A percentile compares a stretch with the other conserved stretches of the same genome.
Conservation (phyloP, 92 coral and sea anemone genomes). For the Umimayanthus chanpuru region DNA sequence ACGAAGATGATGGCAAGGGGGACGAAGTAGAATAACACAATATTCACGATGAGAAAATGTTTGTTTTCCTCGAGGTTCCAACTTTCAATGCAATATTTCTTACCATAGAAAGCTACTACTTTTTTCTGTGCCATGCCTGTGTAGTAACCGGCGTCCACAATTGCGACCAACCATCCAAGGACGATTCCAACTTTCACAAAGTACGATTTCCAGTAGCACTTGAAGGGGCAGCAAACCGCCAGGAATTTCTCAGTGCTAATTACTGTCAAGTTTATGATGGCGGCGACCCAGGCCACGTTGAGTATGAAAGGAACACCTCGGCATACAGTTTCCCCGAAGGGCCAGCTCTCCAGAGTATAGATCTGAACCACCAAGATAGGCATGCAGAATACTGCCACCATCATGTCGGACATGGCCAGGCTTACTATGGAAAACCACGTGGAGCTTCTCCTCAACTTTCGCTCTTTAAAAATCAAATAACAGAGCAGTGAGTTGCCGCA, state of each 20-base stretch:
- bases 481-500: constrained; percentile 34
- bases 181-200: constrained; percentile 34
- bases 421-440: constrained; percentile 43
- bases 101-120: not conserved
- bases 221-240: constrained; percentile 37
- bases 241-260: constrained; percentile 32
- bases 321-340: constrained; percentile 22
- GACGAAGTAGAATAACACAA: not conserved
- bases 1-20: constrained; percentile 4
- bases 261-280: constrained; percentile 23
- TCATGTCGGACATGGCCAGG: constrained; percentile 26
- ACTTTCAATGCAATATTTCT: constrained; percentile 22
- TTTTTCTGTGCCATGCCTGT: constrained; percentile 12
- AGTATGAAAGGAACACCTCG: constrained; percentile 24
- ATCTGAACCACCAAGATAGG: constrained; percentile 34
- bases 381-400: constrained; percentile 40
- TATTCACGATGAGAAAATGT: constrained; percentile 12
- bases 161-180: constrained; percentile 16
- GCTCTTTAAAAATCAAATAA: constrained; percentile 29
- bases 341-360: constrained; percentile 10
- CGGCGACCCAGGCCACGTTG: constrained; percentile 28
- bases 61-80: constrained; percentile 14
- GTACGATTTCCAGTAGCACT: constrained; percentile 4
- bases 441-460: constrained; percentile 18
- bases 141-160: constrained; percentile 1